phyloP scores from a whole-genome alignment of 2,888 invertebrate genomes.

The Chymomyza procnemis region DNA sequence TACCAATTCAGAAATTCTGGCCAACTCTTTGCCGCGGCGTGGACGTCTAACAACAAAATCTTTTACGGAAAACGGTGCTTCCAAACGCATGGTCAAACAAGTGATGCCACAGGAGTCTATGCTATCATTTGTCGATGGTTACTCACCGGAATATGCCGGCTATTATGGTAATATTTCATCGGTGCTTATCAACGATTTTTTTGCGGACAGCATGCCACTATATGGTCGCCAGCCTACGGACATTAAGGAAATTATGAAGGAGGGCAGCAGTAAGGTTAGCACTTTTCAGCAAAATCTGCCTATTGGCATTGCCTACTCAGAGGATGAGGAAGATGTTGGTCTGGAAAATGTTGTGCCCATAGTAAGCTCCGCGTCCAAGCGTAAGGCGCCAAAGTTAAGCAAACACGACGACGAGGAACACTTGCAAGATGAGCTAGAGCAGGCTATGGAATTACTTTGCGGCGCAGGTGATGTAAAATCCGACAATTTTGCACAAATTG shows the following conservation, averaged over 20 bases:
- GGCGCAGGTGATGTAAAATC: neutral
- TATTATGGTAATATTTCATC: slow-evolving; percentile 42
- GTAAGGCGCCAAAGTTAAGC: neutral
- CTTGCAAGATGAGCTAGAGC: slow-evolving; percentile 30
- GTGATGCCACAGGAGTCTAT: slow-evolving; percentile 43
- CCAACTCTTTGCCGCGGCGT: slow-evolving; percentile 27
- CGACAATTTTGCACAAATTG: no score
- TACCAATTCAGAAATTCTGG: neutral
- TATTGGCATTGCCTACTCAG: slow-evolving; percentile 43
- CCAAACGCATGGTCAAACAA: slow-evolving; percentile 16
- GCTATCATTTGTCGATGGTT: slow-evolving; percentile 7
- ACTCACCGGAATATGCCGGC: slow-evolving; percentile 47
- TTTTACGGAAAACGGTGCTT: neutral
- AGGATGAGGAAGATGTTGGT: slow-evolving; percentile 18
- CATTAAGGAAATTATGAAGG: slow-evolving; percentile 47
- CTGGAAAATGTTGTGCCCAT: slow-evolving; percentile 24
- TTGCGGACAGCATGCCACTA: slow-evolving; percentile 48
- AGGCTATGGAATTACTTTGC: slow-evolving; percentile 47
- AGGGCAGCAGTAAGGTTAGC: slow-evolving; percentile 37
- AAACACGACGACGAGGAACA: neutral
- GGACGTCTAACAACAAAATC: slow-evolving; percentile 22
- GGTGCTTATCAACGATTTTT: slow-evolving; percentile 33
- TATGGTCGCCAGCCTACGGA: slow-evolving; percentile 40
- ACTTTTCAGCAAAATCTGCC: slow-evolving; percentile 56
- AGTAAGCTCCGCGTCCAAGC: no score